A percentile compares a stretch with the other conserved stretches of the same genome.
Evolutionary conservation across 2,888 invertebrate species (phyloP).

Genomic region (Augiades crinisus): DNA sequence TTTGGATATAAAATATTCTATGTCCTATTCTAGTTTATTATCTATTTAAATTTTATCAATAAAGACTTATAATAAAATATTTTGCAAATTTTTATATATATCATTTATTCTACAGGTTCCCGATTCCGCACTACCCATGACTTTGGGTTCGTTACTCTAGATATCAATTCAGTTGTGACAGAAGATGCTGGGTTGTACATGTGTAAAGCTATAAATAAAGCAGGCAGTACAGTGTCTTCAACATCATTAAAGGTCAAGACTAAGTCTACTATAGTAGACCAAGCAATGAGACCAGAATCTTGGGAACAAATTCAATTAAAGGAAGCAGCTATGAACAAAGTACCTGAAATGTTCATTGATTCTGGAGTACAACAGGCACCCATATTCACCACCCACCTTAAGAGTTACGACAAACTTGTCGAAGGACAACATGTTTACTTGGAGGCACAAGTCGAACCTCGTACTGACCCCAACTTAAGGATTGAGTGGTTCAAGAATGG

Average conservation of each 20-base stretch:
- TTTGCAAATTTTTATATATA: neutral
- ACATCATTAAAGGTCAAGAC: conserved; percentile 94
- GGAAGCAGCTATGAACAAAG: conserved; percentile 95
- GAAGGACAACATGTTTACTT: conserved; percentile 94
- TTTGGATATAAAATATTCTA: no score
- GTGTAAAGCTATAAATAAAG: conserved; percentile 96
- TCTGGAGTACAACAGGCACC: conserved; percentile 94
- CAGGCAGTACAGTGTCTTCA: conserved; percentile 96
- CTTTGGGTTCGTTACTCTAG: conserved; percentile 96
- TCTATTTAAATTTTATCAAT: no score
- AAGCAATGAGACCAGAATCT: conserved; percentile 93
- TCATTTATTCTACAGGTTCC: conserved; percentile 79
- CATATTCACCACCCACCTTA: conserved; percentile 96
- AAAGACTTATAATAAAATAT: no score
- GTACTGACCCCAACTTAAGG: conserved; percentile 92
- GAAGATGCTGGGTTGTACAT: conserved; percentile 96
- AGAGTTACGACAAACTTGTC: conserved; percentile 90
- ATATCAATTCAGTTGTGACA: conserved; percentile 92
- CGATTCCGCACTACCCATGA: conserved; percentile 95
- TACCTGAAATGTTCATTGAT: conserved; percentile 93
- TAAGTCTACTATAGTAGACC: conserved; percentile 89
- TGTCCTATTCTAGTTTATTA: no score
- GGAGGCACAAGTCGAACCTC: conserved; percentile 95
- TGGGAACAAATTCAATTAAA: conserved; percentile 96
- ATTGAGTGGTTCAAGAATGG: conserved; percentile 97